Evolutionary conservation across 2,797 vertebrate genomes (phyloP), one percentile per base, ranked within the genome.

Genomic region (Balearica regulorum): DNA sequence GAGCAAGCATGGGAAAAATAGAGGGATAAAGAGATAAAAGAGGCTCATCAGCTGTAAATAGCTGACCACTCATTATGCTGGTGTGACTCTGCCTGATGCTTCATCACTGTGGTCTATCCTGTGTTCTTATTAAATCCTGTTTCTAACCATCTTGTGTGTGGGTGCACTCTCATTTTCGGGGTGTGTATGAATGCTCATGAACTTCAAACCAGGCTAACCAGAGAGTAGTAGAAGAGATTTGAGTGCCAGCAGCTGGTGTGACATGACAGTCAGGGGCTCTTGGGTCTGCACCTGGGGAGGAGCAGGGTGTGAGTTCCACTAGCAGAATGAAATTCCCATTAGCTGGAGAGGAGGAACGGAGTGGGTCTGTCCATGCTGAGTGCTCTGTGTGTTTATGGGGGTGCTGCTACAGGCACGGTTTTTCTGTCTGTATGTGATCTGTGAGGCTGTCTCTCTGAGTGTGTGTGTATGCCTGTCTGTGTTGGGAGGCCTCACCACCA

Each of bases 401-500:
- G 9, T 43, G 61, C 62, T 15, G 21, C 10, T 72, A 37, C 68
- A 75, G 25, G 15, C 19, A 4, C 18, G 44, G 17, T 4, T 84
- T 37, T 80, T 70, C 33, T 78, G 17, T 62, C 43, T 29, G 5
- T 61, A 3, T 88, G 71, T 71, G 39, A 24, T 81, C 26, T 44
- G 5, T 81, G 65, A 66, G 29, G 24, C 39, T 14, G 10, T n/a
- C 14, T 58, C 20, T 46, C 7, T 51, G 3, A 8, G 1, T 21
- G 5, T 39, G 3, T 39, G 0, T 60, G 9, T 39, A 0, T 55
- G 9, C n/a, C 43, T 66, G 21, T 11, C 24, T 9, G 14, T 39
- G 7, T 13, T 71, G 44, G 29, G 35, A 83, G 13, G 16, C 11
- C 26, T 73, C n/a, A 22, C 26, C 20, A 20, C 9, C 16, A n/a